phyloP scores from a whole-genome alignment of 1,140 invertebrate genomes.

The Harpegnathos saltator region DNA sequence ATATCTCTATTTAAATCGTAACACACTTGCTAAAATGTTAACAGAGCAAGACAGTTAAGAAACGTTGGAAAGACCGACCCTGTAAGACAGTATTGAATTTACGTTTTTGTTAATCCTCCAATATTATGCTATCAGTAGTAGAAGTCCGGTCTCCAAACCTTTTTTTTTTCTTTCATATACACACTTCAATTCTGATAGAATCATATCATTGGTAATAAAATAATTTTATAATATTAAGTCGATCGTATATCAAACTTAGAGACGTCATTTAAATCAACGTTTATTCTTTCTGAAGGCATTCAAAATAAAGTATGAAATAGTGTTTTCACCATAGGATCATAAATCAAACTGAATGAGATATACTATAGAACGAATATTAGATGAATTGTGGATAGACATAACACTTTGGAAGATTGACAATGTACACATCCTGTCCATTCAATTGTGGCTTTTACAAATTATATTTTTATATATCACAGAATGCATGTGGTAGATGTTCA shows the following conservation, averaged over 20 bases:
- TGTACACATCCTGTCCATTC: conserved; percentile 39
- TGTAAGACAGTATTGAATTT: conserved; percentile 49
- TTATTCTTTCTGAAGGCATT: background rate
- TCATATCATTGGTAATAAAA: background rate
- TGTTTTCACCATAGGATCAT: conserved; percentile 39
- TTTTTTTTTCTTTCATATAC: background rate
- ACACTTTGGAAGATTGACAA: conserved; percentile 60
- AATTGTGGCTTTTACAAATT: conserved; percentile 57
- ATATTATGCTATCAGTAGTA: conserved; percentile 52
- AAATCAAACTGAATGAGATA: conserved; percentile 33
- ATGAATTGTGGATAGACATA: conserved; percentile 52
- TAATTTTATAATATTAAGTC: background rate
- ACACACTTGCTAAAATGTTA: background rate
- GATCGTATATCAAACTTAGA: background rate
- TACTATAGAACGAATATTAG: conserved; percentile 25
- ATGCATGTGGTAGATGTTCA: conserved; percentile 48
- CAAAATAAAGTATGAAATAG: conserved; percentile 28
- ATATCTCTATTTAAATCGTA: conserved; percentile 2
- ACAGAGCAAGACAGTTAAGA: conserved; percentile 12
- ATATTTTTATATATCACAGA: conserved; percentile 51
- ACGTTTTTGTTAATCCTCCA: conserved; percentile 58
- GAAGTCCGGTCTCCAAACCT: conserved; percentile 1
- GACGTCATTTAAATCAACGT: conserved; percentile 2
- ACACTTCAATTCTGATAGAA: conserved; percentile 1
- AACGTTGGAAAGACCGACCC: conserved; percentile 51